Base-by-base conservation (phyloP, 2,797 vertebrate species). In the Pangasius krempfi region DNA sequence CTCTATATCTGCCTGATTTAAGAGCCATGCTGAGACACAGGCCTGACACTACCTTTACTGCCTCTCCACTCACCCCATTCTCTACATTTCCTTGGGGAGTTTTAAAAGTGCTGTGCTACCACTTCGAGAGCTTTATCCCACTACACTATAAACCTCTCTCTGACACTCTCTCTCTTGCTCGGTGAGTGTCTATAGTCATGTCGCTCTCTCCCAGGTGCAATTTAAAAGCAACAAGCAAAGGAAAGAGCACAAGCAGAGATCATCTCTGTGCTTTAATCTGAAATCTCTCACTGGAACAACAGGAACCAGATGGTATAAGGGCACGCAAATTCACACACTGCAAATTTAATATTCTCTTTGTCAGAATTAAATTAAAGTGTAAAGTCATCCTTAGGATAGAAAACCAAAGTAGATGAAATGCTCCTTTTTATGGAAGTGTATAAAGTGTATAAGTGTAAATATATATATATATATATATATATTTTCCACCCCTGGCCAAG, bases 1-100 rank as follows among this genome's bases (percentile, higher is more conserved):
- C 92, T 92, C 92, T 93, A 85, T 91, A 89, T 92, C 89, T 89
- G 94, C 93, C 92, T 96, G 94, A 96, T 95, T 96, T 96, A 95
- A 93, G 93, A 93, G 92, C 37, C 88, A 22, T 64, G 40, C 79
- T 83, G 66, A 86, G 75, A 86, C 54, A 72, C 89, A 37, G 62
- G 33, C 58, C 50, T 54, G 84, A 72, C 50, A 68, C 60, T 64
- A 72, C 44, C 56, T 68, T 84, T 84, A 47, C 58, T 47, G 52
- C 68, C 60, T 84, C 44, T 56, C 82, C 56, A 52, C 47, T 60
- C 40, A 14, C 16, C 70, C 40, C 84, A 16, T 37, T 40, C 78
- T 30, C 66, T 30, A 20, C 4, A 22, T 37, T 58, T 60, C 87
- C 70, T 68, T 20, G 4, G 76, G 37, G 66, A 44, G n/a, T 5